Percentiles rank a stretch among this genome's conserved stretches.
These are phyloP conservation scores for Hemichromis elongatus DNA, from an alignment of 2,113 vertebrate species.

Conservation along the genomic window DNA sequence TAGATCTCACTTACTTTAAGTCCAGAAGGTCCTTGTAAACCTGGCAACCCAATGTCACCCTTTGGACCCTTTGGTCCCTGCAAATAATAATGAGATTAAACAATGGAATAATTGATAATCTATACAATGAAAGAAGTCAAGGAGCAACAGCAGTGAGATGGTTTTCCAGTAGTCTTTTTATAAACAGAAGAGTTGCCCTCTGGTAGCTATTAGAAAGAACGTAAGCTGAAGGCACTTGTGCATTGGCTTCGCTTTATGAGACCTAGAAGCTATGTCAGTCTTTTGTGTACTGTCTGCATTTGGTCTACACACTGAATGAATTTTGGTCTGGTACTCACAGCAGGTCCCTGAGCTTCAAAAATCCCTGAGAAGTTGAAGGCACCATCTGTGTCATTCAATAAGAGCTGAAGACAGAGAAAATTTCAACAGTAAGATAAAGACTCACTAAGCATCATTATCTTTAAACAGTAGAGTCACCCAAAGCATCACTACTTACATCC, in stretches of 20 bases:
- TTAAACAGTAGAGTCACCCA: background rate
- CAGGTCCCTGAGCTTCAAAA: constrained; percentile 65
- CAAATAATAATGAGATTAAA: background rate
- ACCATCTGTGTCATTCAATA: constrained; percentile 81
- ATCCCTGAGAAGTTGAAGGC: constrained; percentile 79
- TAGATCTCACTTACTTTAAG: constrained; percentile 56
- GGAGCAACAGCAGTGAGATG: rapidly evolving
- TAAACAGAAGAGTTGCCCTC: background rate
- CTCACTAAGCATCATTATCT: background rate
- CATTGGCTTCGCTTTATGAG: background rate
- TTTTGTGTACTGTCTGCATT: background rate
- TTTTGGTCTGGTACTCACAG: constrained; percentile 33
- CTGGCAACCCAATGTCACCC: constrained; percentile 80
- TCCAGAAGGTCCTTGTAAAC: constrained; percentile 76
- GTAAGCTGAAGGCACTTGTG: background rate
- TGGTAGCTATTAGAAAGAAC: background rate
- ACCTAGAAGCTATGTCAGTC: background rate
- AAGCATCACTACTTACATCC: constrained; percentile 70
- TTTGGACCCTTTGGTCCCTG: constrained; percentile 85
- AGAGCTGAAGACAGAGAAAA: constrained; percentile 63
- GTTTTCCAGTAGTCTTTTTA: rapidly evolving
- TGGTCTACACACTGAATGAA: background rate
- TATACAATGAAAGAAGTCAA: background rate
- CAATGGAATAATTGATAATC: rapidly evolving
- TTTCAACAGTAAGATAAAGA: background rate